Conservation (phyloP, 2,113 vertebrate genomes). For the Coracopsis vasa region DNA sequence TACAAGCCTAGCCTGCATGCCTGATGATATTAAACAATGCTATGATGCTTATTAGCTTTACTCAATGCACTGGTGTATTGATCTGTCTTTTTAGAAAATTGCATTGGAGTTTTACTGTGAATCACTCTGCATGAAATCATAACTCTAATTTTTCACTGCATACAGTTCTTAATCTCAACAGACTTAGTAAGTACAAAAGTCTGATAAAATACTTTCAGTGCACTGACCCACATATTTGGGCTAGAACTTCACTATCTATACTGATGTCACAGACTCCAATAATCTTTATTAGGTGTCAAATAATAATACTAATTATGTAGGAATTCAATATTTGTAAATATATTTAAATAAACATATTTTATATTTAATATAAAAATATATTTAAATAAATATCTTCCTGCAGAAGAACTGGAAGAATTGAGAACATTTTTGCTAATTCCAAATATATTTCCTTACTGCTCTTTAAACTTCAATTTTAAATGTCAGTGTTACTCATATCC, state of each 20-base stretch:
- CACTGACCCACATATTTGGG: not conserved
- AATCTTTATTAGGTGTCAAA: not conserved
- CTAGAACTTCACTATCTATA: not conserved
- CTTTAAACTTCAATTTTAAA: not conserved
- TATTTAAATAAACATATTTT: no score
- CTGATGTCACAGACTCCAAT: not conserved
- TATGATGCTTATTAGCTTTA: not conserved
- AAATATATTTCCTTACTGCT: not conserved
- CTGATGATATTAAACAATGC: not conserved
- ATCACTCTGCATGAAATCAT: not conserved
- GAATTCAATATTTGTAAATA: not conserved
- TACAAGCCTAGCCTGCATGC: not conserved
- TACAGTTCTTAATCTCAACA: not conserved
- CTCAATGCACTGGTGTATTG: not conserved
- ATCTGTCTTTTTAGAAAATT: not conserved
- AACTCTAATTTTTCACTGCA: not conserved
- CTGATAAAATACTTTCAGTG: not conserved
- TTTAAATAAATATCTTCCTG: no score
- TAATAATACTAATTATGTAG: not conserved
- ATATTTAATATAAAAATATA: no score
- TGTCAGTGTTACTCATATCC: not conserved
- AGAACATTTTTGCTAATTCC: not conserved
- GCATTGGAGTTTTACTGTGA: not conserved
- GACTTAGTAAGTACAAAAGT: not conserved
- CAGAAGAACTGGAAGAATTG: not conserved